These are phyloP conservation scores for Galemys pyrenaicus DNA, from an alignment of 2,113 vertebrate species.

Conservation along the genomic window DNA sequence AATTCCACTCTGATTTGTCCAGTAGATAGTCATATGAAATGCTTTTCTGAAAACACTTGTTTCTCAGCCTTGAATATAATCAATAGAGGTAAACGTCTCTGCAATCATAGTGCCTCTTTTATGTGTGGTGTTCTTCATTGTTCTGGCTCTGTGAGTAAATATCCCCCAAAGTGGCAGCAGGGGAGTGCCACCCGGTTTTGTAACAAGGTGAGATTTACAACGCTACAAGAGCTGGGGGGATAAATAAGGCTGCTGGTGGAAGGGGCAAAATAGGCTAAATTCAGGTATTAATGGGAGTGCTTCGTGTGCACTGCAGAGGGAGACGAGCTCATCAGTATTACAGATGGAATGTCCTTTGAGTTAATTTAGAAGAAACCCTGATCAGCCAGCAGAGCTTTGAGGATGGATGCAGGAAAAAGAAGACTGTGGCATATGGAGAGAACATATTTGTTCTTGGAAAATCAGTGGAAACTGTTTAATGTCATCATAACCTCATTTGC, in stretches of 20 bases:
- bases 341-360: conserved; percentile 62
- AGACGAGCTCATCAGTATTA: conserved; percentile 43
- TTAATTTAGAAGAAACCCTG: conserved; percentile 57
- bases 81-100: neutral
- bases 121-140: neutral
- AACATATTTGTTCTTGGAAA: conserved; percentile 80
- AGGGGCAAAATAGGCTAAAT: neutral
- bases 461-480: conserved; percentile 79
- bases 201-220: conserved; percentile 37
- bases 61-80: conserved; percentile 13
- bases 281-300: conserved; percentile 14
- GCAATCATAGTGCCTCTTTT: neutral
- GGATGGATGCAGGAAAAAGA: conserved; percentile 55
- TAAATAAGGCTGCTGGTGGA: neutral
- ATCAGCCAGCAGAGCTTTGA: conserved; percentile 61
- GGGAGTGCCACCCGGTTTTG: neutral
- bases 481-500: conserved; percentile 75
- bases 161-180: neutral
- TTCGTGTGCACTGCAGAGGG: neutral
- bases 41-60: neutral
- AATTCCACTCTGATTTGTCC: neutral
- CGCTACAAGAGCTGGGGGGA: neutral
- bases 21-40: neutral
- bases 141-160: neutral
- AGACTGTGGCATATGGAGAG: conserved; percentile 71